phyloP scores from a whole-genome alignment of 1,140 invertebrate species.

The Venustaconcha ellipsiformis region DNA sequence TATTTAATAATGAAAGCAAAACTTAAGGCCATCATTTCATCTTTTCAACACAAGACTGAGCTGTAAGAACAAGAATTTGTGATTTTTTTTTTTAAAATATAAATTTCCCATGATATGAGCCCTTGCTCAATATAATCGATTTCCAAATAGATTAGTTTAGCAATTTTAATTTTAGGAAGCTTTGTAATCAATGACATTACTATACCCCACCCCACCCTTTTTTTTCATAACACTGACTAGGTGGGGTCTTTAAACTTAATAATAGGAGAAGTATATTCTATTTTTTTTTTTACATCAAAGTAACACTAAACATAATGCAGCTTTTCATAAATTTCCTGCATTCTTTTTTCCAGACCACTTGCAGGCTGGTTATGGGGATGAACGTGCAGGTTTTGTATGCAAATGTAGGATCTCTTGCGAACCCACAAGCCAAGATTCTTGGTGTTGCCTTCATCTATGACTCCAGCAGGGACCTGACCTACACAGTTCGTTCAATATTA shows the following conservation, averaged over 20 bases:
- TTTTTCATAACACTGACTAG: background rate
- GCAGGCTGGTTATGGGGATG: conserved; percentile 62
- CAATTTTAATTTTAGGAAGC: too few species aligned
- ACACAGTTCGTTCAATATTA: conserved; percentile 28
- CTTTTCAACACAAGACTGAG: too few species aligned
- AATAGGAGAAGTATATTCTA: background rate
- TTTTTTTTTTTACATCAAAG: background rate
- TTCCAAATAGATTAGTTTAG: too few species aligned
- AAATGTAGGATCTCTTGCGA: conserved; percentile 68
- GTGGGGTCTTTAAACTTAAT: background rate
- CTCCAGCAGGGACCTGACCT: conserved; percentile 34
- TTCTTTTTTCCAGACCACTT: conserved; percentile 6
- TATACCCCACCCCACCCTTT: background rate
- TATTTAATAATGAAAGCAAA: too few species aligned
- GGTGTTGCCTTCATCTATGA: conserved; percentile 67
- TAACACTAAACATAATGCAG: background rate
- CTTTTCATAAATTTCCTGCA: background rate
- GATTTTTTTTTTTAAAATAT: too few species aligned
- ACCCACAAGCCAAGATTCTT: conserved; percentile 71
- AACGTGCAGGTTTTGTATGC: conserved; percentile 71
- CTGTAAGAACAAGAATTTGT: too few species aligned
- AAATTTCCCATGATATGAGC: too few species aligned
- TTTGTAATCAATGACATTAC: background rate
- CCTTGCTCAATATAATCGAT: too few species aligned
- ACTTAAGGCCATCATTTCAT: too few species aligned